Conservation (phyloP, 1,140 invertebrate species). For the Philopotamus ludificatus region DNA sequence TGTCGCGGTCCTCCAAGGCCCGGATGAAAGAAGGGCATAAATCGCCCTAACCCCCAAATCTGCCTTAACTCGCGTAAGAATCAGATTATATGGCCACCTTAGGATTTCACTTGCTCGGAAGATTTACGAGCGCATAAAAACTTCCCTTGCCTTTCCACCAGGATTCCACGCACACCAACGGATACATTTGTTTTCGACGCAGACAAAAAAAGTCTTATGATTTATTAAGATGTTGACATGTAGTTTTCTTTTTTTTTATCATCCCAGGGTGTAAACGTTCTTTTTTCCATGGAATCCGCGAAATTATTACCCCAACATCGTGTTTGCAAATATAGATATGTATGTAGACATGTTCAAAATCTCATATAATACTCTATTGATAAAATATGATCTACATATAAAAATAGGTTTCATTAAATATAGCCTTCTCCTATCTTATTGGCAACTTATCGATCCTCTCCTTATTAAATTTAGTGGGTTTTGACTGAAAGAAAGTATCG, state of each 20-base stretch:
- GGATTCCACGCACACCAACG: background rate
- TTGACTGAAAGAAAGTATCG: no score
- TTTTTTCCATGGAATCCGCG: background rate
- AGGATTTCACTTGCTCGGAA: slow-evolving; percentile 37
- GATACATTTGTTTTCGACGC: slow-evolving; percentile 35
- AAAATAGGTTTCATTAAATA: no score
- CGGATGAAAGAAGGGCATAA: slow-evolving; percentile 15
- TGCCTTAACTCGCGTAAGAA: slow-evolving; percentile 41
- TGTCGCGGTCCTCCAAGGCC: slow-evolving; percentile 3
- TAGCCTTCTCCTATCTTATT: no score
- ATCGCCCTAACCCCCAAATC: slow-evolving; percentile 33
- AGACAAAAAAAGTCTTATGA: slow-evolving; percentile 27
- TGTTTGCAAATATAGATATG: background rate
- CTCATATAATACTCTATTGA: no score
- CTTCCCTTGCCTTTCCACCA: slow-evolving; percentile 5
- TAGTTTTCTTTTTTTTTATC: slow-evolving; percentile 13
- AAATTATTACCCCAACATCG: background rate
- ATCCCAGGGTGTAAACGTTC: background rate
- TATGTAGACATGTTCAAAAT: background rate
- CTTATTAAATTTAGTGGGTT: no score
- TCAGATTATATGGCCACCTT: slow-evolving; percentile 38
- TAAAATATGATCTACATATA: no score
- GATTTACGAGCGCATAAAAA: slow-evolving; percentile 39
- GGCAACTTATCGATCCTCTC: no score
- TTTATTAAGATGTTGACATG: slow-evolving; percentile 38